A percentile compares a stretch with the other conserved stretches of the same genome.
These are phyloP conservation scores for Perca fluviatilis DNA, from an alignment of 2,113 vertebrate species.

Conservation along the genomic window DNA sequence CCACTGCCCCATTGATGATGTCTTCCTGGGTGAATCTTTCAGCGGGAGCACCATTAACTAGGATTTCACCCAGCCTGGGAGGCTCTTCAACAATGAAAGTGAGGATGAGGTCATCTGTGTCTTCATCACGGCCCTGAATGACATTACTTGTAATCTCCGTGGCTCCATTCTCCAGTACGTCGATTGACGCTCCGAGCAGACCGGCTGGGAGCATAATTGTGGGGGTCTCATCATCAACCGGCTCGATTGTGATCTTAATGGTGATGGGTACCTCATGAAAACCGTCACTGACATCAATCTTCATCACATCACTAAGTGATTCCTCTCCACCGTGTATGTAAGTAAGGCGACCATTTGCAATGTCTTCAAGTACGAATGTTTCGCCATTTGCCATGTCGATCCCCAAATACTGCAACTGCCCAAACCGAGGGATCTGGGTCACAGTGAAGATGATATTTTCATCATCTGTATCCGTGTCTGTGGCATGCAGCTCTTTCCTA, in stretches of 20 bases:
- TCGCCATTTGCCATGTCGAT: slow-evolving; percentile 84
- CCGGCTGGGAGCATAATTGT: slow-evolving; percentile 85
- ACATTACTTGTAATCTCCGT: slow-evolving; percentile 91
- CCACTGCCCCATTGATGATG: slow-evolving; percentile 90
- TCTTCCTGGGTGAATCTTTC: slow-evolving; percentile 93
- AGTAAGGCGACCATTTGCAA: slow-evolving; percentile 81
- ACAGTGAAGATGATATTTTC: slow-evolving; percentile 88
- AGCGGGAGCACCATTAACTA: slow-evolving; percentile 88
- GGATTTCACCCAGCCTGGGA: slow-evolving; percentile 89
- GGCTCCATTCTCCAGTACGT: slow-evolving; percentile 93
- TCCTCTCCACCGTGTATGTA: slow-evolving; percentile 90
- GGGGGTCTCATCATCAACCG: slow-evolving; percentile 88
- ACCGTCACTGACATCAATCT: slow-evolving; percentile 92
- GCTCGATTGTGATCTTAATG: slow-evolving; percentile 88
- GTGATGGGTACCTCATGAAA: slow-evolving; percentile 92
- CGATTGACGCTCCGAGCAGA: slow-evolving; percentile 90
- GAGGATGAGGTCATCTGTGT: slow-evolving; percentile 92
- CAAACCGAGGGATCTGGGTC: slow-evolving; percentile 83
- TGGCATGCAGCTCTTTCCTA: slow-evolving; percentile 85
- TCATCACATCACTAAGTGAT: slow-evolving; percentile 86
- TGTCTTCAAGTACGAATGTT: slow-evolving; percentile 86
- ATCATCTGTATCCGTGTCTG: slow-evolving; percentile 87
- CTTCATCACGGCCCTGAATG: slow-evolving; percentile 90
- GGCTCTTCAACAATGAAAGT: slow-evolving; percentile 92
- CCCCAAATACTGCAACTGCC: slow-evolving; percentile 84